Base-by-base conservation (phyloP, 2,888 invertebrate species). In the Amiota mariae region DNA sequence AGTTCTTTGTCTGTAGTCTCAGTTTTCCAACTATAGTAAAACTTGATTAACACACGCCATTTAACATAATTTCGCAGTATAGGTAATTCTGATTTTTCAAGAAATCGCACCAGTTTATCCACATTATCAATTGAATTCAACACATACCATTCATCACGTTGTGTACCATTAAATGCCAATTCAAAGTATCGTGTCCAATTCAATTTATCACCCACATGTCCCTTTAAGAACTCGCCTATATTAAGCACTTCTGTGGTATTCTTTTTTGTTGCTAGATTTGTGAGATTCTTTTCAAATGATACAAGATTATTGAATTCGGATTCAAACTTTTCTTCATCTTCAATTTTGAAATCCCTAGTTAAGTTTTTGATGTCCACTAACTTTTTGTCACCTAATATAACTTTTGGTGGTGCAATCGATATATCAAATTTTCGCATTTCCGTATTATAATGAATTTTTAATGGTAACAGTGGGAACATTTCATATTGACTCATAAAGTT, bases 401-500 rank as follows among this genome's bases (percentile, higher is more conserved):
- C 79, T 0, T 36, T 70, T 0, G 88, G 87, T 0, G 74, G 18
- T 0, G 77, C 76, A 2, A 87, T 51, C 2, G 83, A 48, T 0
- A 88, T 11, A 66, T 81, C 83, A 11, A 87, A 88, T 70, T 82
- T 87, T 0, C 88, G 66, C 0, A 54, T 64, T 0, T 81, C 77
- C 0, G 85, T 81, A 11, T 79, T 84, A 20, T 87, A 88, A 13
- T 86, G 81, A 1, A 88, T 77, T 20, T 80, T 85, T 0, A 88
- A 24, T 0, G 88, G 87, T 48, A 88, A 49, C 68, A 88, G 49
- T 0, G 88, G 84, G 70, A 79, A 86, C 9, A 85, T 59, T 2
- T 84, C 87, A 46, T 84, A 86, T 10, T 72, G 73, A 3, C 87
- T 87, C 79, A 87, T 81, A 36, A 88, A 88, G n/a, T 88, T 88